Conservation (phyloP, 2,113 vertebrate species). For the Raphicerus campestris region DNA sequence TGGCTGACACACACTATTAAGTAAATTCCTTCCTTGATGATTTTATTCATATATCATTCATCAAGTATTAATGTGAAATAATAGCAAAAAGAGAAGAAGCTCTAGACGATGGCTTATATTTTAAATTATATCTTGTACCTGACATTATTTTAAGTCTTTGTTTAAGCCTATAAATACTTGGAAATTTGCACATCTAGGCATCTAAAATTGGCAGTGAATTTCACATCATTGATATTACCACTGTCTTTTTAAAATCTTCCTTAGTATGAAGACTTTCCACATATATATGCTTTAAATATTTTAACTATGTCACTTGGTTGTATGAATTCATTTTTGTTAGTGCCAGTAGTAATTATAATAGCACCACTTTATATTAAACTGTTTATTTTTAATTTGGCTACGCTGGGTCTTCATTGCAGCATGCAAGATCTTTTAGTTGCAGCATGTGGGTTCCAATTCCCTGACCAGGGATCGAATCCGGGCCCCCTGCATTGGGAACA, state of each 20-base stretch:
- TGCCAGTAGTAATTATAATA: not conserved
- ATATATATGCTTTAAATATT: not conserved
- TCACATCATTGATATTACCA: not conserved
- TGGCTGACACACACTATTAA: not conserved
- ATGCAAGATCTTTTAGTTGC: not conserved
- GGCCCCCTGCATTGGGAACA: not conserved
- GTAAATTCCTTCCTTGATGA: not conserved
- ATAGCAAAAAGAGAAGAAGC: not conserved
- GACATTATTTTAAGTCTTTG: slow-evolving; percentile 3
- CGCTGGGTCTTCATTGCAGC: not conserved
- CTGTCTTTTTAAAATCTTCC: not conserved
- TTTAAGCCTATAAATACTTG: not conserved
- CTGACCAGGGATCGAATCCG: not conserved
- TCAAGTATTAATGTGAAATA: not conserved
- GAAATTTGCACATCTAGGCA: not conserved
- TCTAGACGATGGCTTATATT: not conserved
- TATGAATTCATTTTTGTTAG: not conserved
- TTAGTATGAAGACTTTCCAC: not conserved
- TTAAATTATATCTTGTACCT: not conserved
- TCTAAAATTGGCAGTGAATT: not conserved
- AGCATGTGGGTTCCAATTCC: not conserved
- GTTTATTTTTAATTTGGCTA: not conserved
- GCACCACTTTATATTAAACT: not conserved
- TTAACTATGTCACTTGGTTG: not conserved
- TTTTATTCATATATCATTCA: not conserved